Percentiles rank a stretch among this genome's conserved stretches.
phyloP scores from a whole-genome alignment of 1,140 invertebrate species.

The Gryllus bimaculatus region DNA sequence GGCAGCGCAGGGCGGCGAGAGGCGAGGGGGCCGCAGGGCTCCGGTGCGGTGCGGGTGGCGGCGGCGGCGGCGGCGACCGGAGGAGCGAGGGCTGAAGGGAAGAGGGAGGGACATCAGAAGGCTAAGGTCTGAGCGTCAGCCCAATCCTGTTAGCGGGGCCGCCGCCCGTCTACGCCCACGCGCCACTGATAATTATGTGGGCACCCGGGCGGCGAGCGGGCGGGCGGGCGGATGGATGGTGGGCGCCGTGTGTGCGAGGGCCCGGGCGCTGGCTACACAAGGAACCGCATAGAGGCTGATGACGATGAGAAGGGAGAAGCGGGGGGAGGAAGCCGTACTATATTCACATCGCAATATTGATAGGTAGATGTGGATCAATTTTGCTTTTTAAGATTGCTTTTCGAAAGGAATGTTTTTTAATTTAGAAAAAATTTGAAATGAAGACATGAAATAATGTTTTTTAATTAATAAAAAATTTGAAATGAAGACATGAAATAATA shows the following conservation, averaged over 20 bases:
- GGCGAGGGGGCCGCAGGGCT: background rate
- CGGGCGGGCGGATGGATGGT: background rate
- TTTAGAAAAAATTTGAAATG: too few relatives aligned
- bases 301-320: background rate
- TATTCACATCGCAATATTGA: too few relatives aligned
- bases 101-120: background rate
- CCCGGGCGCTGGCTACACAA: background rate
- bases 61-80: too few relatives aligned
- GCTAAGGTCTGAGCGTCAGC: conserved; percentile 2
- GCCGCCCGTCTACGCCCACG: background rate
- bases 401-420: too few relatives aligned
- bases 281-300: background rate
- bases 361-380: too few relatives aligned
- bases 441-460: too few relatives aligned
- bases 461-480: too few relatives aligned
- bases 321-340: background rate
- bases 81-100: background rate
- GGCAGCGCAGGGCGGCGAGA: too few relatives aligned
- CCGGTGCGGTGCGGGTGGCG: background rate
- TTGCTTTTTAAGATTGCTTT: too few relatives aligned
- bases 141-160: background rate
- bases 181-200: conserved; percentile 3
- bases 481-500: too few relatives aligned
- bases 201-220: background rate
- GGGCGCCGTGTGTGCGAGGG: too few relatives aligned